Conservation (phyloP, 2,113 vertebrate genomes). For the Ceyx cyanopectus region DNA sequence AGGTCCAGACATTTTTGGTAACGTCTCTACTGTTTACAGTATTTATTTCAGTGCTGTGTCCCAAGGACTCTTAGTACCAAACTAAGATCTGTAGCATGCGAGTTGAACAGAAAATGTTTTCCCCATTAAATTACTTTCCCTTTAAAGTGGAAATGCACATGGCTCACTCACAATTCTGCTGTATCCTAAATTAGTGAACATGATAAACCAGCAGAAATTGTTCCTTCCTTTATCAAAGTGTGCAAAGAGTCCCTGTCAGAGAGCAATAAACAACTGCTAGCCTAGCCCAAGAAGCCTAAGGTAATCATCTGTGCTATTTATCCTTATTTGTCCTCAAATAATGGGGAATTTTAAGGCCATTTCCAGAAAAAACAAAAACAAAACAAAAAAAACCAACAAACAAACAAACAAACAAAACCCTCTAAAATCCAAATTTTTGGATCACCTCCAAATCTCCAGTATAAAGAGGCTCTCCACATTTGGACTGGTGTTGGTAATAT, state of each 20-base stretch:
- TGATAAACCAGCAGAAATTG: not conserved
- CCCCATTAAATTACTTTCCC: not conserved
- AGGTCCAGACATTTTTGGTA: not conserved
- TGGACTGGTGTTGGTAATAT: not conserved
- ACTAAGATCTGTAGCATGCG: not conserved
- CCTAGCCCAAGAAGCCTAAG: not conserved
- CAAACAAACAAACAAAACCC: too few species aligned
- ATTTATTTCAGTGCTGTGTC: not conserved
- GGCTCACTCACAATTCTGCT: not conserved
- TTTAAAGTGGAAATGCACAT: not conserved
- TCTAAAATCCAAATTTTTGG: too few species aligned
- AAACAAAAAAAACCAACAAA: too few species aligned
- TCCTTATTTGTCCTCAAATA: not conserved
- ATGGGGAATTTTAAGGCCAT: not conserved
- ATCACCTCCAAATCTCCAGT: not conserved
- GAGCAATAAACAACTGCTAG: not conserved
- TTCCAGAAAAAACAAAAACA: not conserved
- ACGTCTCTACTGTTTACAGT: not conserved
- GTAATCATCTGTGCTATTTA: not conserved
- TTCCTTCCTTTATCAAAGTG: not conserved
- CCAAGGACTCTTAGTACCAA: not conserved
- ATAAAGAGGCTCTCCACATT: not conserved
- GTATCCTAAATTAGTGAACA: not conserved
- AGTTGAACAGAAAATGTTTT: not conserved
- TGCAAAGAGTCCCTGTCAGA: not conserved